A percentile compares a stretch with the other conserved stretches of the same genome.
These are phyloP conservation scores for Microcebus tavaratra DNA, from an alignment of 2,113 vertebrate genomes.

Conservation along the genomic window DNA sequence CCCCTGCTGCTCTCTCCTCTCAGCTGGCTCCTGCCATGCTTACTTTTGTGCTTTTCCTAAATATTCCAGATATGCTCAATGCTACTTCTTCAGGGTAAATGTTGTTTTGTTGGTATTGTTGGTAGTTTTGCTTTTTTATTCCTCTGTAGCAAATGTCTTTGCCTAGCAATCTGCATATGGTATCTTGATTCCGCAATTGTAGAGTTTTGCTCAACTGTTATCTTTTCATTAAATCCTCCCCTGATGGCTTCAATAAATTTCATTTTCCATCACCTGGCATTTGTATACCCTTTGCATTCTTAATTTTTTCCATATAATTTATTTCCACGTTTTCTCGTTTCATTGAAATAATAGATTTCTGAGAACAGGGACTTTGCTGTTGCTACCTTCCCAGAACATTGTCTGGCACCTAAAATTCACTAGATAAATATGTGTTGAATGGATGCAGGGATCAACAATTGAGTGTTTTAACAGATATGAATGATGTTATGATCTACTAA, in stretches of 20 bases:
- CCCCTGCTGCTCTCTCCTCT: neutral
- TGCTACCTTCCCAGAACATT: neutral
- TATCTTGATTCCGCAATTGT: neutral
- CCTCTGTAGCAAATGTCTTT: neutral
- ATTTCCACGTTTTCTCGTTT: neutral
- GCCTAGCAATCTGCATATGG: neutral
- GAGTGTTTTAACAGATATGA: neutral
- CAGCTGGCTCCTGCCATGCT: too few relatives aligned
- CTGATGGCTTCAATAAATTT: neutral
- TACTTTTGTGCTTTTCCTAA: neutral
- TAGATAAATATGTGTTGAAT: neutral
- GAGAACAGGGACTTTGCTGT: neutral
- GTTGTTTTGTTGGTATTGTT: neutral
- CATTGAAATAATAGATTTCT: neutral
- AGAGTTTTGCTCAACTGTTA: neutral
- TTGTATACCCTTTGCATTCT: neutral
- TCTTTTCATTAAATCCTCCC: neutral
- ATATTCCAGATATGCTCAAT: neutral
- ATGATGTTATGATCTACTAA: conserved; percentile 1
- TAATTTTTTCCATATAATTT: neutral
- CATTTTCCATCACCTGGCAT: neutral
- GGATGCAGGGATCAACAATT: neutral
- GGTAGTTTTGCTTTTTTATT: neutral
- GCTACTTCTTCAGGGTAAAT: neutral
- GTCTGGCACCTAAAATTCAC: neutral